A percentile compares a stretch with the other conserved stretches of the same genome.
phyloP scores from a whole-genome alignment of 1,140 invertebrate species.

The Calephelis virginiensis region DNA sequence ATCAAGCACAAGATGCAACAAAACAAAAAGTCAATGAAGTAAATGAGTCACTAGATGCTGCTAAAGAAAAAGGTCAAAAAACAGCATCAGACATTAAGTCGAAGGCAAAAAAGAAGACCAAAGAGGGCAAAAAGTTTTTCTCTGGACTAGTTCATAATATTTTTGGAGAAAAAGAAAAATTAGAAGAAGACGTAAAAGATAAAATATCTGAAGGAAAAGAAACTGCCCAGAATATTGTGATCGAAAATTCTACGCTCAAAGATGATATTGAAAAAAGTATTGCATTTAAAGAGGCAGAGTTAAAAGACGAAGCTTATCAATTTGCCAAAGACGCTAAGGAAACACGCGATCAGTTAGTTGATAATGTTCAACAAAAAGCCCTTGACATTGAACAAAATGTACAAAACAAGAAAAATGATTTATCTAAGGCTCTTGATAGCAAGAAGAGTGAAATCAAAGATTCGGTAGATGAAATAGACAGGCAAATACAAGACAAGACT shows the following conservation, averaged over 20 bases:
- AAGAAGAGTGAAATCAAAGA: slow-evolving; percentile 19
- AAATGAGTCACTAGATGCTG: slow-evolving; percentile 42
- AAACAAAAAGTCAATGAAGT: slow-evolving; percentile 46
- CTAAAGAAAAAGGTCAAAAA: slow-evolving; percentile 48
- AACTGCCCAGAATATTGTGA: slow-evolving; percentile 45
- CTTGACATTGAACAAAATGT: slow-evolving; percentile 29
- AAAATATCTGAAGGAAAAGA: slow-evolving; percentile 59
- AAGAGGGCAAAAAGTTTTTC: slow-evolving; percentile 68
- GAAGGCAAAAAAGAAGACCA: slow-evolving; percentile 62
- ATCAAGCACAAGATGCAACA: slow-evolving; percentile 38
- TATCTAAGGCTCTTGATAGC: background rate
- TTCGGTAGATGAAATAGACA: slow-evolving; percentile 19
- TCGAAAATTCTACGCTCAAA: slow-evolving; percentile 52
- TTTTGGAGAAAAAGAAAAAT: slow-evolving; percentile 68
- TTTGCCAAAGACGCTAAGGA: slow-evolving; percentile 35
- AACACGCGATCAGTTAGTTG: slow-evolving; percentile 33
- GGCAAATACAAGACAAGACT: slow-evolving; percentile 32
- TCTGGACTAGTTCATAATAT: slow-evolving; percentile 64
- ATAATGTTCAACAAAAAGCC: slow-evolving; percentile 28
- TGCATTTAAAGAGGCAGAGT: slow-evolving; percentile 51
- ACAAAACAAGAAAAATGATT: slow-evolving; percentile 34
- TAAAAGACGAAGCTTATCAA: slow-evolving; percentile 48
- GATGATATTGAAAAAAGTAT: slow-evolving; percentile 50
- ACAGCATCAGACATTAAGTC: slow-evolving; percentile 33
- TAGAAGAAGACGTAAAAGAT: slow-evolving; percentile 59